phyloP scores from a whole-genome alignment of 2,888 invertebrate species.

The Hemistola chrysoprasaria region DNA sequence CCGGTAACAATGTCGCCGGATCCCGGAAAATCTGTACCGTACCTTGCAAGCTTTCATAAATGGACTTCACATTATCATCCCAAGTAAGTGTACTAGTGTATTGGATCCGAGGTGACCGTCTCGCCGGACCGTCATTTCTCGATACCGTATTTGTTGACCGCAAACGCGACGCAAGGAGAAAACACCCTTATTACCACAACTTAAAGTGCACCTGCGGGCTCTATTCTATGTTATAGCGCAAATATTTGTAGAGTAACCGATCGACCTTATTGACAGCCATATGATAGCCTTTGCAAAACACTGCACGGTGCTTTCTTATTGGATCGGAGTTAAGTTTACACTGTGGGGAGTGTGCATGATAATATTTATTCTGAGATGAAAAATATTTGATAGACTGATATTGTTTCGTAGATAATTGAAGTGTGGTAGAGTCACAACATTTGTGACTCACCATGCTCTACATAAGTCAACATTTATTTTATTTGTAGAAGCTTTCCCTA shows the following conservation, averaged over 20 bases:
- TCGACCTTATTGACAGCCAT: conserved; percentile 62
- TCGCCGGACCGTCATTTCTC: conserved; percentile 29
- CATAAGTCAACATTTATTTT: no score
- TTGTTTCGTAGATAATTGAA: no score
- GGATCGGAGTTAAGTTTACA: conserved; percentile 13
- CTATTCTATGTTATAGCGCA: conserved; percentile 52
- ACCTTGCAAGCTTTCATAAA: conserved; percentile 12
- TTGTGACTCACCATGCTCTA: no score
- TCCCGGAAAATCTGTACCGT: conserved; percentile 4
- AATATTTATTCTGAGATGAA: conserved; percentile 12
- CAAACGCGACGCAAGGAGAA: conserved; percentile 41
- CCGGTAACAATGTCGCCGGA: conserved; percentile 3
- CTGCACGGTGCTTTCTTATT: conserved; percentile 44
- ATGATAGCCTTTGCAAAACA: conserved; percentile 61
- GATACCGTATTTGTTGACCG: conserved; percentile 63
- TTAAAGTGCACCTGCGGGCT: conserved; percentile 16
- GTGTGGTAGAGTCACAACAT: no score
- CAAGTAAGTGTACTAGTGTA: conserved; percentile 28
- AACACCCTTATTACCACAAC: conserved; percentile 19
- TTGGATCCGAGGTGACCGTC: conserved; percentile 30
- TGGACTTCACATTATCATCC: conserved; percentile 21
- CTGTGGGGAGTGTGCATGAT: conserved; percentile 12
- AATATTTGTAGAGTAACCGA: conserved; percentile 70
- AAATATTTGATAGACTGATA: conserved; percentile 14
- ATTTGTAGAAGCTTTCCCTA: no score